Percentiles rank a stretch among this genome's conserved stretches.
These are phyloP conservation scores for Agapetus fuscipes DNA, from an alignment of 2,888 invertebrate species.

Conservation along the genomic window DNA sequence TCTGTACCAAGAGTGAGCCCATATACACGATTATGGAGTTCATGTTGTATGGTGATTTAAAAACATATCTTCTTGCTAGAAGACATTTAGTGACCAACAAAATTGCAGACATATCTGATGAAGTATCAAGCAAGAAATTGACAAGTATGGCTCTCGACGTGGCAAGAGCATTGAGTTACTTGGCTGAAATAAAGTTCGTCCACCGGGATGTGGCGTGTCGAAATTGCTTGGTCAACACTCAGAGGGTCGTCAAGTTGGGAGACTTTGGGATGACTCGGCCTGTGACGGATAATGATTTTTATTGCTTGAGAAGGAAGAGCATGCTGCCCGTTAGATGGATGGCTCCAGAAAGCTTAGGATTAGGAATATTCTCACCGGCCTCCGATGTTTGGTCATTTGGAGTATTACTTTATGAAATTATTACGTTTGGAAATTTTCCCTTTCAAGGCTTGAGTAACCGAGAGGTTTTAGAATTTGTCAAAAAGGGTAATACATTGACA, in stretches of 20 bases:
- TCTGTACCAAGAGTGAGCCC: constrained; percentile 79
- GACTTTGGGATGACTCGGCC: constrained; percentile 92
- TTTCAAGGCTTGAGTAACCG: constrained; percentile 81
- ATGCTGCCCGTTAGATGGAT: constrained; percentile 89
- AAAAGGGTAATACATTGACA: constrained; percentile 59
- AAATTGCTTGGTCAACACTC: constrained; percentile 70
- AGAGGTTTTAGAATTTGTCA: constrained; percentile 74
- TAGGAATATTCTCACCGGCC: constrained; percentile 75
- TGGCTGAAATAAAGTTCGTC: constrained; percentile 76
- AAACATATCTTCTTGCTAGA: constrained; percentile 77
- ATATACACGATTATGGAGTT: constrained; percentile 91
- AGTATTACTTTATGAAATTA: constrained; percentile 76
- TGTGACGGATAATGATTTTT: constrained; percentile 81
- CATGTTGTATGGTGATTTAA: constrained; percentile 87
- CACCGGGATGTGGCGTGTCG: constrained; percentile 79
- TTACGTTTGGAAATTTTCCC: constrained; percentile 86
- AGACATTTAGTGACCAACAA: constrained; percentile 67
- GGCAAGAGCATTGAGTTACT: constrained; percentile 74
- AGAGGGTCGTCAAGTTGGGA: constrained; percentile 64
- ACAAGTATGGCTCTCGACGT: constrained; percentile 85
- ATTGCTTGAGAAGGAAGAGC: constrained; percentile 78
- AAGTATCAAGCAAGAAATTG: constrained; percentile 67
- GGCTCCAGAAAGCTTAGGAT: constrained; percentile 78
- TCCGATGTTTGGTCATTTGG: constrained; percentile 91
- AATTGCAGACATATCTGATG: constrained; percentile 56